Evolutionary conservation across 2,888 invertebrate genomes (phyloP), one percentile per base, ranked within the genome.

Genomic region (Trachelus tabidus): DNA sequence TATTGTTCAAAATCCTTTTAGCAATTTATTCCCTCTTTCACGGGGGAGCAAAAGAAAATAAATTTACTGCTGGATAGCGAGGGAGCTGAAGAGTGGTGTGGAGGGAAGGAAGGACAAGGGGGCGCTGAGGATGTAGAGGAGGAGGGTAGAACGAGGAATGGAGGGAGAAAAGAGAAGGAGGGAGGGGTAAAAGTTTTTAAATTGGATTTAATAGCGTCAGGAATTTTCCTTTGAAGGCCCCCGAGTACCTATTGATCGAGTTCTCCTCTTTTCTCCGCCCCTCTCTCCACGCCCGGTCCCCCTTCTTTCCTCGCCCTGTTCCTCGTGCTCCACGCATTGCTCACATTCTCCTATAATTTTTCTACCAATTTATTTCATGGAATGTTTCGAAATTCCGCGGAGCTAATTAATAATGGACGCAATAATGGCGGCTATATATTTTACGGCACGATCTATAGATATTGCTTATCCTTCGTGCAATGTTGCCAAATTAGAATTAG

Each of bases 191-290:
- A 91, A 90, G 88, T 90, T 91, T 88, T 89, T 86, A 90, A 90
- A 91, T 90, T 91, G 88, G 88, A 90, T 91, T 91, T 90, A 91
- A 91, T 90, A 90, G 90, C 89, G 85, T 87, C 85, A 89, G 87
- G 88, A 90, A 91, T 91, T 90, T 90, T 90, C 87, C 87, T 90
- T 90, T 90, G 89, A 90, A 87, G 88, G 86, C 84, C 84, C 86
- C 84, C 77, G 83, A 75, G 82, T 85, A 85, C 82, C 85, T 90
- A 89, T 90, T 86, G 89, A 90, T 90, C 88, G 88, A 84, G 81
- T 80, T 77, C 76, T 78, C 77, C 78, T 77, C 81, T 77, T 75
- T 71, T 73, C 73, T 76, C 74, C 33, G 15, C 79, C 75, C 68
- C 79, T 40, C 69, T 69, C 69, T 76, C 75, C 76, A 34, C 76